Conservation (phyloP, 2,797 vertebrate species). For the Bucorvus abyssinicus region DNA sequence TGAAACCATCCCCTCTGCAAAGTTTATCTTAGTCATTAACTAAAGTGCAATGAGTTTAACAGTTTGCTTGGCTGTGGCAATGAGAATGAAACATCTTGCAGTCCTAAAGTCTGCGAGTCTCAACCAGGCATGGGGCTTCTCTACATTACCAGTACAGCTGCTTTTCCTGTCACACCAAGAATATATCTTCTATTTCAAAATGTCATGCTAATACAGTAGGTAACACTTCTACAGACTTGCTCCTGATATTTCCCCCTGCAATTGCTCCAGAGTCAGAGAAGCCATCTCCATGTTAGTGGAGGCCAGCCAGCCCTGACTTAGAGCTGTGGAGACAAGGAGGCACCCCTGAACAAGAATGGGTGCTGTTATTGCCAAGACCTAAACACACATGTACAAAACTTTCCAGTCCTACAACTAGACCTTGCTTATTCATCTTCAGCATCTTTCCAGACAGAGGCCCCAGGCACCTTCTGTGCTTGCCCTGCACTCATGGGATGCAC, state of each 20-base stretch:
- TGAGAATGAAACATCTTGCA: constrained; percentile 18
- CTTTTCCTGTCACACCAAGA: rapidly evolving
- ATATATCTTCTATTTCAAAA: not conserved
- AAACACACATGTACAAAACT: not conserved
- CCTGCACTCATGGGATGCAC: not conserved
- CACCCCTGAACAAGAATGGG: rapidly evolving
- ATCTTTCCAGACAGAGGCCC: not conserved
- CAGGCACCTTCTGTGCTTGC: not conserved
- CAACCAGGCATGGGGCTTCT: not conserved
- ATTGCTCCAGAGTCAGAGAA: not conserved
- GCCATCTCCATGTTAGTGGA: not conserved
- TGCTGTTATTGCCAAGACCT: rapidly evolving
- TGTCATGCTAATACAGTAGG: not conserved
- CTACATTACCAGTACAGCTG: not conserved
- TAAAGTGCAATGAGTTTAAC: constrained; percentile 2
- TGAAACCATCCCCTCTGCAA: not conserved
- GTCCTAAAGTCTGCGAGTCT: not conserved
- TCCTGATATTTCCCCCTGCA: rapidly evolving
- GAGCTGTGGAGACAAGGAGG: not conserved
- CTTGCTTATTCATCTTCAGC: too few relatives aligned
- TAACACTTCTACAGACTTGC: not conserved
- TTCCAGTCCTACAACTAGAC: too few relatives aligned
- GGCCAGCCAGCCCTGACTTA: not conserved
- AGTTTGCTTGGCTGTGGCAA: constrained; percentile 26
- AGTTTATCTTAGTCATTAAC: constrained; percentile 51